These are phyloP conservation scores for Adela reaumurella DNA, from an alignment of 2,888 invertebrate species.

Conservation along the genomic window DNA sequence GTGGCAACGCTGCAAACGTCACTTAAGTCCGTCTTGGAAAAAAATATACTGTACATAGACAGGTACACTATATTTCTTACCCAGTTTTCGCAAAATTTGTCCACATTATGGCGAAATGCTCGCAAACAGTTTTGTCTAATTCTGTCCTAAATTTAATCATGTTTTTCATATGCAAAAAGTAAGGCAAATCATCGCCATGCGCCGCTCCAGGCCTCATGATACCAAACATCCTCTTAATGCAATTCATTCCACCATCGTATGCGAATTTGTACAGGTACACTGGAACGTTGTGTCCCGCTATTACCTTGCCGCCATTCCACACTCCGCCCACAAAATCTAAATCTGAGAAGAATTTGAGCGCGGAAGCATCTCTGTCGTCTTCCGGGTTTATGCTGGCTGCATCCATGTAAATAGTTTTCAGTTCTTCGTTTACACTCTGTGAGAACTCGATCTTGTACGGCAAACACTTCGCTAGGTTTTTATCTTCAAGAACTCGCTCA, in stretches of 20 bases:
- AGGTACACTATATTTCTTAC: no score
- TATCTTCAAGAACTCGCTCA: constrained; percentile 16
- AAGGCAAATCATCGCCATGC: constrained; percentile 8
- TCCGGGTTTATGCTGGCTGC: constrained; percentile 13
- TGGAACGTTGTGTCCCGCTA: constrained; percentile 15
- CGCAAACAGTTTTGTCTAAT: constrained; percentile 13
- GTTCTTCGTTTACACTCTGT: constrained; percentile 12
- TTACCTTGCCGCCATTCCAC: constrained; percentile 17
- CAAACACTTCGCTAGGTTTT: constrained; percentile 18
- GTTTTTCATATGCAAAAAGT: constrained; percentile 12
- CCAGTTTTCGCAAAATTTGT: constrained; percentile 28
- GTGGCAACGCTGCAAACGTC: no score
- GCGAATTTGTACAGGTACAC: constrained; percentile 24
- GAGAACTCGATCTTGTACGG: constrained; percentile 16
- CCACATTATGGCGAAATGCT: constrained; percentile 25
- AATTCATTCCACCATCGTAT: constrained; percentile 19
- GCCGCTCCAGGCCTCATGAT: neutral
- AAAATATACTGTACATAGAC: no score
- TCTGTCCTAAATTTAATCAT: constrained; percentile 2
- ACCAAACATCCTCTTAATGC: neutral
- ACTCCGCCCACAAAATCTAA: constrained; percentile 23
- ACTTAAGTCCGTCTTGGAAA: no score
- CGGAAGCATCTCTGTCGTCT: constrained; percentile 14
- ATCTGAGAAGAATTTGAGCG: constrained; percentile 25
- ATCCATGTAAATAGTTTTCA: constrained; percentile 14